These are phyloP conservation scores for Phalangium opilio DNA, from an alignment of 2,888 invertebrate genomes.

Conservation along the genomic window DNA sequence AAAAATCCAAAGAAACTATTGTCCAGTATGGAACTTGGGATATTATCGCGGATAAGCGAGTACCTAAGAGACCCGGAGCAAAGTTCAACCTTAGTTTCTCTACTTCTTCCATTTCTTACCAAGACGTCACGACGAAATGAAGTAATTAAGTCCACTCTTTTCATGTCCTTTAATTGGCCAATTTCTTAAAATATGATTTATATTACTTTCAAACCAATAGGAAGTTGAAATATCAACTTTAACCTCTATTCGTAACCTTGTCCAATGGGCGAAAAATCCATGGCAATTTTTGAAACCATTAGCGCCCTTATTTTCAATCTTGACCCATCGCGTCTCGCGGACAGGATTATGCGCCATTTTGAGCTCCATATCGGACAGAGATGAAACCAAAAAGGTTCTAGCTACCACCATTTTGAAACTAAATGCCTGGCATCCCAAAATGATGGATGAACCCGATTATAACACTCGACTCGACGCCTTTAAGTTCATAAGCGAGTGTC, in stretches of 20 bases:
- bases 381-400: slow-evolving; percentile 28
- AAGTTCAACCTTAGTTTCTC: slow-evolving; percentile 7
- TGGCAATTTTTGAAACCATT: slow-evolving; percentile 9
- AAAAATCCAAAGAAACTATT: slow-evolving; percentile 9
- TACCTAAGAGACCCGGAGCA: slow-evolving; percentile 8
- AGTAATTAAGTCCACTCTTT: slow-evolving; percentile 5
- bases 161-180: neutral
- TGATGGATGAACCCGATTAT: slow-evolving; percentile 90
- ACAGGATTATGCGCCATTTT: slow-evolving; percentile 4
- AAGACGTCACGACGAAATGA: slow-evolving; percentile 5
- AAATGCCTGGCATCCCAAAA: slow-evolving; percentile 71
- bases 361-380: slow-evolving; percentile 36
- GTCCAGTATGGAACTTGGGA: slow-evolving; percentile 8
- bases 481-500: slow-evolving; percentile 43
- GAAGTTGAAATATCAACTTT: slow-evolving; percentile 14
- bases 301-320: slow-evolving; percentile 13
- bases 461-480: slow-evolving; percentile 63
- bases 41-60: slow-evolving; percentile 11
- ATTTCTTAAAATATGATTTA: neutral
- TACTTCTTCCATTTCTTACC: slow-evolving; percentile 8
- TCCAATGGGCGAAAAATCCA: slow-evolving; percentile 7
- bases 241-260: slow-evolving; percentile 7
- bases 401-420: slow-evolving; percentile 38
- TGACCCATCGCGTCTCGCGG: slow-evolving; percentile 9
- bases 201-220: slow-evolving; percentile 2